Conservation (phyloP, 2,888 invertebrate genomes). For the Stenodera caucasica region DNA sequence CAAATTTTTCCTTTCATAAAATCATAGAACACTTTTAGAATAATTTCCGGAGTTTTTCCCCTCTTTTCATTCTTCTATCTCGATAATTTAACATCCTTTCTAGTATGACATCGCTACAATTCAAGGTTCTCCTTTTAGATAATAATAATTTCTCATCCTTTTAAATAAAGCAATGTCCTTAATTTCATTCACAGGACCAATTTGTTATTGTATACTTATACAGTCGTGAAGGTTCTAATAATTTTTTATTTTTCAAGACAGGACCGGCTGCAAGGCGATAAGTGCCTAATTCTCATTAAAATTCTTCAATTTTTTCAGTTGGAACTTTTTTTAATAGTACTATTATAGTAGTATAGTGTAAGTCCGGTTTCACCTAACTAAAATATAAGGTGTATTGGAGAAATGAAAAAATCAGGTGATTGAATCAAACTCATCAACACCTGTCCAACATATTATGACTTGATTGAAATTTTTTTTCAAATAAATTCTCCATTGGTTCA, state of each 20-base stretch:
- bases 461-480: neutral
- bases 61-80: too few relatives aligned
- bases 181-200: conserved; percentile 1
- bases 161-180: neutral
- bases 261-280: too few relatives aligned
- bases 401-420: neutral
- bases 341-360: too few relatives aligned
- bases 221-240: neutral
- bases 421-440: neutral
- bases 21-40: neutral
- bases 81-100: neutral
- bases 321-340: too few relatives aligned
- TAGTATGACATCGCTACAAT: neutral
- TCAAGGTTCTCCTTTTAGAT: neutral
- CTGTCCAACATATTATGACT: neutral
- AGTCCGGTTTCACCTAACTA: too few relatives aligned
- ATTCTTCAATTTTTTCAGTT: too few relatives aligned
- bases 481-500: too few relatives aligned
- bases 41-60: neutral
- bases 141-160: neutral
- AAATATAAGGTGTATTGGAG: neutral
- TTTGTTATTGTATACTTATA: neutral
- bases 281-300: too few relatives aligned
- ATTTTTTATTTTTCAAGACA: too few relatives aligned
- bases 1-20: too few relatives aligned